phyloP scores from a whole-genome alignment of 2,113 vertebrate species.

The Arothron firmamentum region DNA sequence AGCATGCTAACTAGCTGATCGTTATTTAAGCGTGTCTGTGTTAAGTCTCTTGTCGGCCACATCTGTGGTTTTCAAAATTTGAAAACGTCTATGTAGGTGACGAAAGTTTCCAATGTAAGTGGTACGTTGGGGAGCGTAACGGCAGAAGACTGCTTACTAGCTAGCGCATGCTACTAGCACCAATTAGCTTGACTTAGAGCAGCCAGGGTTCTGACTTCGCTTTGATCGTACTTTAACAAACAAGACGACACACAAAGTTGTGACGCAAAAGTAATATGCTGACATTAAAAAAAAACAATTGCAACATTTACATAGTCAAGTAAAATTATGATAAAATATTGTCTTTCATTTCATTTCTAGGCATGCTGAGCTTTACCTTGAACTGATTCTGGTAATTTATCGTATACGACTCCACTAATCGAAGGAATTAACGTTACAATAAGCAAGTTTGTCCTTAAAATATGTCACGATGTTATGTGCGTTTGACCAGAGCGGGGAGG shows the following conservation, averaged over 20 bases:
- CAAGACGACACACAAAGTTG: slow-evolving; percentile 19
- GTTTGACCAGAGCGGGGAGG: neutral
- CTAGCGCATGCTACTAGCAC: slow-evolving; percentile 72
- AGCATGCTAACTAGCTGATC: slow-evolving; percentile 26
- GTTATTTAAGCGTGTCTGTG: slow-evolving; percentile 1
- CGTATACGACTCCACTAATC: slow-evolving; percentile 8
- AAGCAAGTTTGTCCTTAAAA: slow-evolving; percentile 9
- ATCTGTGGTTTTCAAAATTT: neutral
- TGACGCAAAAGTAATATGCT: neutral
- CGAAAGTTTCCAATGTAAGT: slow-evolving; percentile 30
- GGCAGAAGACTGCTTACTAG: slow-evolving; percentile 50
- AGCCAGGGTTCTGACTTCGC: slow-evolving; percentile 31
- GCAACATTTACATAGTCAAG: no score
- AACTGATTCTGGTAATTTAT: no score
- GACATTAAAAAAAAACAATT: neutral
- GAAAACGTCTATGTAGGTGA: neutral
- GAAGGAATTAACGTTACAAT: slow-evolving; percentile 27
- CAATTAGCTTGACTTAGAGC: slow-evolving; percentile 61
- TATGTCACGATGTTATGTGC: neutral
- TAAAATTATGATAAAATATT: no score
- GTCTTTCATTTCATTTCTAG: no score
- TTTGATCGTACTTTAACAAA: slow-evolving; percentile 22
- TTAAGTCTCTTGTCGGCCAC: neutral
- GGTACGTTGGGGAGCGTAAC: slow-evolving; percentile 42
- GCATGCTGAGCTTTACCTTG: no score